Conservation (phyloP, 2,113 vertebrate species). For the Dendropsophus ebraccatus region DNA sequence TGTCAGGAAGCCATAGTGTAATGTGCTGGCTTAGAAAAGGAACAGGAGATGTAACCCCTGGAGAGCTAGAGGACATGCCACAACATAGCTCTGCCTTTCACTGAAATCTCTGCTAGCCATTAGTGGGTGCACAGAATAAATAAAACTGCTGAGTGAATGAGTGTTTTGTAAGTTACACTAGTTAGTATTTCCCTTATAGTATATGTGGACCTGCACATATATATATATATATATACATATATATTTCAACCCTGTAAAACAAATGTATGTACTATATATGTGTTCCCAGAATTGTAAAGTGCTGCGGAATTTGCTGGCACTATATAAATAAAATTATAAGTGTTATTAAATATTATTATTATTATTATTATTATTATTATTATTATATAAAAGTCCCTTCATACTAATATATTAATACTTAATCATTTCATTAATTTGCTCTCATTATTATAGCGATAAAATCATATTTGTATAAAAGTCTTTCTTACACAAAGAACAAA, state of each 20-base stretch:
- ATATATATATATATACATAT: too few relatives aligned
- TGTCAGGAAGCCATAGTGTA: conserved; percentile 48
- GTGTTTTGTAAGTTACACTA: neutral
- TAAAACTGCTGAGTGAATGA: conserved; percentile 23
- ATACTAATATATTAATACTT: too few relatives aligned
- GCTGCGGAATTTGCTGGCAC: too few relatives aligned
- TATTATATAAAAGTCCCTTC: too few relatives aligned
- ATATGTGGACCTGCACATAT: neutral
- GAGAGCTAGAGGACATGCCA: conserved; percentile 40
- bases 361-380: too few relatives aligned
- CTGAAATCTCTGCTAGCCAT: conserved; percentile 23
- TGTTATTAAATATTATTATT: too few relatives aligned
- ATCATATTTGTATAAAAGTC: neutral
- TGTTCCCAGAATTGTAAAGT: too few relatives aligned
- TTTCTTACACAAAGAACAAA: neutral
- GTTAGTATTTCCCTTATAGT: neutral
- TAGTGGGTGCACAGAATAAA: conserved; percentile 23
- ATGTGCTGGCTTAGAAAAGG: conserved; percentile 37
- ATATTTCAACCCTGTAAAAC: too few relatives aligned
- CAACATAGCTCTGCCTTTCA: conserved; percentile 38
- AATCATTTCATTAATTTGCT: neutral
- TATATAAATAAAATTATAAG: too few relatives aligned
- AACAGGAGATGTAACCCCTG: conserved; percentile 46
- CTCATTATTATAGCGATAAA: neutral
- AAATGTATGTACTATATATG: too few relatives aligned